Conservation (phyloP, 2,888 invertebrate genomes). For the Polylopha cassiicola region DNA sequence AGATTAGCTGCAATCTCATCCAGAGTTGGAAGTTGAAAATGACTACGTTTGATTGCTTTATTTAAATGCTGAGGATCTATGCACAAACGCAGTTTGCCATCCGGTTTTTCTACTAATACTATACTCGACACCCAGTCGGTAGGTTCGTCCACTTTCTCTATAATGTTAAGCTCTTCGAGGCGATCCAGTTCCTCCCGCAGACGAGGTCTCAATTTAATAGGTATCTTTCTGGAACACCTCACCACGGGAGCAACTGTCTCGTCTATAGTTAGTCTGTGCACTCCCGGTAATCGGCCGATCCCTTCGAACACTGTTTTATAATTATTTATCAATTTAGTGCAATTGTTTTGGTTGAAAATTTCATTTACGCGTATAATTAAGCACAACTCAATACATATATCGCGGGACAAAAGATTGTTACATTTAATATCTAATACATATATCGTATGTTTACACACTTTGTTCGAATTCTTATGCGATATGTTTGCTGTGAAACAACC, state of each 20-base stretch:
- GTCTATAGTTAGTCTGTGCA: constrained; percentile 1
- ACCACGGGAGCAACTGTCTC: constrained; percentile 6
- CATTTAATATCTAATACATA: constrained; percentile 1
- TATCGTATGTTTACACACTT: not conserved
- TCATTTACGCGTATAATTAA: constrained; percentile 2
- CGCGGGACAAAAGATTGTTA: constrained; percentile 1
- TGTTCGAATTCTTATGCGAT: not conserved
- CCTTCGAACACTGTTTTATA: constrained; percentile 5
- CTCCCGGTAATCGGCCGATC: constrained; percentile 4
- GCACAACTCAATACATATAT: not conserved
- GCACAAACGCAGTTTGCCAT: constrained; percentile 11
- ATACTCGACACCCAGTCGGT: constrained; percentile 16
- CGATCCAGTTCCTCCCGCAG: constrained; percentile 13
- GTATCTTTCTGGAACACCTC: constrained; percentile 11
- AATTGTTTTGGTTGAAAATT: not conserved
- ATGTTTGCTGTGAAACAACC: constrained; percentile 1
- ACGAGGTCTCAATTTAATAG: constrained; percentile 9
- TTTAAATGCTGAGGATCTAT: constrained; percentile 18
- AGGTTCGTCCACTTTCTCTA: constrained; percentile 8
- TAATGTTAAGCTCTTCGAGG: constrained; percentile 6
- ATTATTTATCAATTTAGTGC: not conserved
- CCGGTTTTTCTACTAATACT: constrained; percentile 10
- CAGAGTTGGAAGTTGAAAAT: constrained; percentile 24
- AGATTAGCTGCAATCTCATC: constrained; percentile 19
- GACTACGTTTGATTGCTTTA: constrained; percentile 19